Evolutionary conservation across 2,888 invertebrate species (phyloP), one percentile per base, ranked within the genome.

Genomic region (Gastrophysa polygoni): DNA sequence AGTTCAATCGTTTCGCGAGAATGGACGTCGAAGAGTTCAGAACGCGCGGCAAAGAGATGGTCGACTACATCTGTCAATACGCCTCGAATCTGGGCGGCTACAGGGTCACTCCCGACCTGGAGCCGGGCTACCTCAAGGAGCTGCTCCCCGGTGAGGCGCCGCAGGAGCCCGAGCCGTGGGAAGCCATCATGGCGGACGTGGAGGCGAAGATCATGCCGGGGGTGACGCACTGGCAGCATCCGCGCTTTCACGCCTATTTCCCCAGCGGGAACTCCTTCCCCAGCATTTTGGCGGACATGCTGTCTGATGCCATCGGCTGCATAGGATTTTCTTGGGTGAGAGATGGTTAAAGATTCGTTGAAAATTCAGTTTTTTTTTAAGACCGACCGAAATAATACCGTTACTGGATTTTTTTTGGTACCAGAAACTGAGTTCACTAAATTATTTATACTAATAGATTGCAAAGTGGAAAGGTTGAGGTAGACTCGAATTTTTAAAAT

Each of bases 181-280:
- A 93, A 56, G 84, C 86, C 55, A 95, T 97, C 67, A 95, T 97
- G 92, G 83, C 82, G 11, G 97, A 97, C 76, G 91, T 96, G 32
- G 95, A 96, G 79, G 86, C 87, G 61, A 94, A 93, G 83, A 96
- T 96, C 75, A 95, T 96, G 94, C 94, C 95, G 0, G 96, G 96
- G 34, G 92, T 96, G 51, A 98, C 98, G 0, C 96, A 98, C 81
- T 99, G 99, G 99, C 98, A 98, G 80, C 98, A 98, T 85, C 98
- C 98, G 0, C 86, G 95, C 62, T 99, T 99, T 83, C 98, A 98
- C 81, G 99, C 99, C 0, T 99, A 99, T 81, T 99, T 99, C 80
- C 98, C 99, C 2, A 90, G 98, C 11, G 98, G 98, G 14, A 98
- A 98, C 83, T 96, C 93, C 0, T 99, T 90, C 81, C 98, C 98